Evolutionary conservation across 2,888 invertebrate genomes (phyloP).

Genomic region (Macrophya alboannulata): DNA sequence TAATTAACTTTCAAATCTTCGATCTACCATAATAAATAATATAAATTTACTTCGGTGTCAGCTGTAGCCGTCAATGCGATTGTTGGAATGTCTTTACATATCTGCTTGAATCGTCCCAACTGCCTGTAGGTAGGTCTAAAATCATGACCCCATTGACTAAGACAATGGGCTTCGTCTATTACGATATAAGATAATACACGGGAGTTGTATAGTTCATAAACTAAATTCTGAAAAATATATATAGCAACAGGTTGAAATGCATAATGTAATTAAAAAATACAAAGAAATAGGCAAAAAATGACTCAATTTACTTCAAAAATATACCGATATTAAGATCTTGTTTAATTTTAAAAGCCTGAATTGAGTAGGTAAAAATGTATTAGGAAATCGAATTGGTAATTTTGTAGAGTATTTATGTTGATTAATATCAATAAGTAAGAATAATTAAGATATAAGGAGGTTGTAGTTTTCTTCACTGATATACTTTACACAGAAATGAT

Average conservation of each 20-base stretch:
- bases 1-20: not conserved
- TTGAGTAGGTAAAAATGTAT: too few relatives aligned
- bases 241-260: constrained; percentile 39
- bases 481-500: not conserved
- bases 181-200: constrained; percentile 94
- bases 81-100: constrained; percentile 86
- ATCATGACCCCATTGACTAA: constrained; percentile 99
- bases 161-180: constrained; percentile 99
- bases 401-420: not conserved
- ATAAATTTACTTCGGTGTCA: constrained; percentile 82
- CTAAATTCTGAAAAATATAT: constrained; percentile 80
- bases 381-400: too few relatives aligned
- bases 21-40: not conserved
- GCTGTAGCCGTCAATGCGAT: constrained; percentile 99
- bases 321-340: too few relatives aligned
- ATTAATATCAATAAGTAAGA: not conserved
- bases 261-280: not conserved
- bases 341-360: too few relatives aligned
- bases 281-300: too few relatives aligned
- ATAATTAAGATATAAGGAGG: not conserved
- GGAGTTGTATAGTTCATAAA: constrained; percentile 87
- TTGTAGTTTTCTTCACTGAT: not conserved
- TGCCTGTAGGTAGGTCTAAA: constrained; percentile 97
- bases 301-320: not conserved
- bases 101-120: constrained; percentile 87